phyloP scores from a whole-genome alignment of 2,888 invertebrate species.

The Deilephila elpenor region DNA sequence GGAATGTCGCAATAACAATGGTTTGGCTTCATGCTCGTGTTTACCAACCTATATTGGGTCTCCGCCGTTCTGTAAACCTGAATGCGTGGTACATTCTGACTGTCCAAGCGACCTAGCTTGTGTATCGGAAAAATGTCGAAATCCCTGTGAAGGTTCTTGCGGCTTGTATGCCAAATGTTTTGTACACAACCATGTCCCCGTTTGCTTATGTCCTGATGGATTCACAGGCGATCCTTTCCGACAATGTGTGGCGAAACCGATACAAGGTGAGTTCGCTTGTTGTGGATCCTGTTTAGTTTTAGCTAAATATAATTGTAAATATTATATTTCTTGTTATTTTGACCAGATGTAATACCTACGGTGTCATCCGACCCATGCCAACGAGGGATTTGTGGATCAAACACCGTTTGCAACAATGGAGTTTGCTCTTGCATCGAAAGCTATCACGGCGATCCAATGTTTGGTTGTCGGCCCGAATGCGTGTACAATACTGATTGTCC shows the following conservation, averaged over 20 bases:
- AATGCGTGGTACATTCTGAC: constrained; percentile 87
- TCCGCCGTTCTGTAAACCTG: constrained; percentile 87
- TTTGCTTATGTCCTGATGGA: constrained; percentile 88
- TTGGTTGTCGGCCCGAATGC: constrained; percentile 89
- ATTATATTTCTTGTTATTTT: neutral
- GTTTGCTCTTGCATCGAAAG: constrained; percentile 85
- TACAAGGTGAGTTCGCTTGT: constrained; percentile 64
- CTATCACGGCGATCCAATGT: constrained; percentile 87
- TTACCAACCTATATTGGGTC: constrained; percentile 86
- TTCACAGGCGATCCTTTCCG: constrained; percentile 89
- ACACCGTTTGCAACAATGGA: constrained; percentile 84
- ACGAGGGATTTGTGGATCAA: constrained; percentile 87
- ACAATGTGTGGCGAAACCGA: constrained; percentile 83
- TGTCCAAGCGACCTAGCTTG: constrained; percentile 88
- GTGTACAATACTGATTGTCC: constrained; percentile 88
- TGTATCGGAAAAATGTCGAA: constrained; percentile 87
- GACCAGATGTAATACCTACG: constrained; percentile 52
- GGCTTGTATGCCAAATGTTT: constrained; percentile 88
- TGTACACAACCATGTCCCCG: constrained; percentile 88
- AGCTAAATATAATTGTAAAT: neutral
- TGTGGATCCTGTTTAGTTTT: neutral
- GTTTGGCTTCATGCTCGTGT: constrained; percentile 89
- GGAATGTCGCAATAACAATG: constrained; percentile 89
- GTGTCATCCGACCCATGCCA: constrained; percentile 81
- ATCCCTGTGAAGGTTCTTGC: constrained; percentile 89